Conservation (phyloP, 2,888 invertebrate species). For the Leptogaster cylindrica region DNA sequence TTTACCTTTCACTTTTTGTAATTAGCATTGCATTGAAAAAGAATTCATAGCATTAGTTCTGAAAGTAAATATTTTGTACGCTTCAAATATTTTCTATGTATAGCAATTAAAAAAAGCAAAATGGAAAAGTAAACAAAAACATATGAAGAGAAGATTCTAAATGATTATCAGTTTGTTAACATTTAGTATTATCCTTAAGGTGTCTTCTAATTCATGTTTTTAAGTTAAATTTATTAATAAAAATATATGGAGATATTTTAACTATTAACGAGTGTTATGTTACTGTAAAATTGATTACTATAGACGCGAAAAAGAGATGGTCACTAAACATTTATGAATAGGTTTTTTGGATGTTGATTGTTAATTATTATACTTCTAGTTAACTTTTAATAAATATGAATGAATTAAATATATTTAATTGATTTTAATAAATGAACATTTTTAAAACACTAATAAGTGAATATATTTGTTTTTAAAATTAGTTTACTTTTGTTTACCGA, state of each 20-base stretch:
- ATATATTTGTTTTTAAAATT: too few species aligned
- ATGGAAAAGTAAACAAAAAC: constrained; percentile 2
- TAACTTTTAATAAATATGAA: constrained; percentile 38
- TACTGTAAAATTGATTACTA: constrained; percentile 13
- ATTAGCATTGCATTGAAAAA: constrained; percentile 1
- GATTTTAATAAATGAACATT: too few species aligned
- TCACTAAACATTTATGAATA: constrained; percentile 31
- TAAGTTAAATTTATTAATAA: constrained; percentile 12
- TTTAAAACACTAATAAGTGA: too few species aligned
- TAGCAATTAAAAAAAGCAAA: constrained; percentile 9
- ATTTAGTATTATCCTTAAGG: constrained; percentile 25
- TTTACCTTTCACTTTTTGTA: too few species aligned
- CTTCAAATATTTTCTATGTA: constrained; percentile 9
- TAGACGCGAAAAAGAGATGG: constrained; percentile 10
- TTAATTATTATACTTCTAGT: constrained; percentile 34
- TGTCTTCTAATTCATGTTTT: constrained; percentile 17
- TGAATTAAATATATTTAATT: too few species aligned
- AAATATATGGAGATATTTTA: constrained; percentile 15
- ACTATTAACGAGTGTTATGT: constrained; percentile 20
- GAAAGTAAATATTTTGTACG: constrained; percentile 28
- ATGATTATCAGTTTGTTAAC: constrained; percentile 13
- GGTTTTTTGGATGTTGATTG: constrained; percentile 39
- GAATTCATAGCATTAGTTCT: neutral
- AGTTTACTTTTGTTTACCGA: too few species aligned
- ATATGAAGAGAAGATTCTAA: constrained; percentile 9